A percentile compares a stretch with the other conserved stretches of the same genome.
phyloP scores from a whole-genome alignment of 2,888 invertebrate species.

The Drosophila picticornis region DNA sequence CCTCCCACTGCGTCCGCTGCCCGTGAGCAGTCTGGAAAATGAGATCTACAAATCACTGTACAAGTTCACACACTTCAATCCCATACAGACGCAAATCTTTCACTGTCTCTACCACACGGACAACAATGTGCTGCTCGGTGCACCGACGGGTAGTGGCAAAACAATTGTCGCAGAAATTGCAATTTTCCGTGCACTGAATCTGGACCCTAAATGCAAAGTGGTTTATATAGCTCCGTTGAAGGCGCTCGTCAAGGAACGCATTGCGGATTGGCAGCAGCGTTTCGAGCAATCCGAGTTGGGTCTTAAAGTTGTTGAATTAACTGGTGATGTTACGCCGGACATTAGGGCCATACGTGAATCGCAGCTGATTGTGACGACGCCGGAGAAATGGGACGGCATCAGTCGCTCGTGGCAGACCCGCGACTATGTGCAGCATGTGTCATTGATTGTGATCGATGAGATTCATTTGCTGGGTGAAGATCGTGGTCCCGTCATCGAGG shows the following conservation, averaged over 20 bases:
- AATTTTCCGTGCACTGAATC: conserved; percentile 95
- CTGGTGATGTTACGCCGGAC: conserved; percentile 96
- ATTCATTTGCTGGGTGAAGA: conserved; percentile 98
- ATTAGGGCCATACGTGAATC: conserved; percentile 92
- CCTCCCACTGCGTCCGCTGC: conserved; percentile 95
- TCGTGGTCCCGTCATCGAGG: conserved; percentile 96
- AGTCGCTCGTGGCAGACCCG: conserved; percentile 99
- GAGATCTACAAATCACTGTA: conserved; percentile 92
- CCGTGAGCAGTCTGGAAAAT: conserved; percentile 93
- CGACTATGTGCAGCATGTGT: conserved; percentile 96
- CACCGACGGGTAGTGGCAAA: conserved; percentile 95
- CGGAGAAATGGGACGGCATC: conserved; percentile 99
- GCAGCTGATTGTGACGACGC: conserved; percentile 98
- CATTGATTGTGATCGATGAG: conserved; percentile 98
- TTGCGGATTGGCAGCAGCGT: conserved; percentile 96
- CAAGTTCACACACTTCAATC: conserved; percentile 97
- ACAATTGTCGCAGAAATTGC: conserved; percentile 99
- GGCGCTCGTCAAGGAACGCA: conserved; percentile 97
- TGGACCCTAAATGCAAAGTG: conserved; percentile 92
- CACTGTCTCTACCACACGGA: conserved; percentile 98
- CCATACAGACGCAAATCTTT: conserved; percentile 99
- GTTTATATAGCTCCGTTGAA: conserved; percentile 99
- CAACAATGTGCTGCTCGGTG: conserved; percentile 96
- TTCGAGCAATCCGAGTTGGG: conserved; percentile 89
- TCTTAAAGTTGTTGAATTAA: conserved; percentile 96